Percentiles rank a stretch among this genome's conserved stretches.
Conservation (phyloP, 2,888 invertebrate species). For the Aporophyla nigra region DNA sequence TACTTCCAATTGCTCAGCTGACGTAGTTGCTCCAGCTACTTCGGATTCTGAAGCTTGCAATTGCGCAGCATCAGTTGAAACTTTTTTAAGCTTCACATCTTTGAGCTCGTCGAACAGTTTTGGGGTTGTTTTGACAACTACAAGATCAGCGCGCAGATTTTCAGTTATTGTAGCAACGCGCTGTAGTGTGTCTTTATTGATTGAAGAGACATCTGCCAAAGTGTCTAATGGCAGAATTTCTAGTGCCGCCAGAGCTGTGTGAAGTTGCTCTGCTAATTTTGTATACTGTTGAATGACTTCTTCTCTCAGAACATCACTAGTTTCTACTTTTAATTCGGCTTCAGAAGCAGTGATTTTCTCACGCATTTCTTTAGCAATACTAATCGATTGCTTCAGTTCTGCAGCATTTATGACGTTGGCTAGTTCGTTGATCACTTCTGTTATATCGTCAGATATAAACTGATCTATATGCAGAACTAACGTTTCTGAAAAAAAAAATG, state of each 20-base stretch:
- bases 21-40: not conserved
- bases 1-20: not conserved
- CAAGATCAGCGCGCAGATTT: constrained; percentile 62
- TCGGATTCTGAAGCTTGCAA: constrained; percentile 7
- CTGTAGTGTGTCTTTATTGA: constrained; percentile 53
- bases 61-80: constrained; percentile 3
- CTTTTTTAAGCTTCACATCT: constrained; percentile 31
- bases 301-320: constrained; percentile 46
- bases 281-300: constrained; percentile 53
- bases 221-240: constrained; percentile 62
- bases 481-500: constrained; percentile 65
- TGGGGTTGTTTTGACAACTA: constrained; percentile 28
- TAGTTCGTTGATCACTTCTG: constrained; percentile 68
- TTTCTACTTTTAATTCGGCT: constrained; percentile 49
- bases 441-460: constrained; percentile 72
- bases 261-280: constrained; percentile 65
- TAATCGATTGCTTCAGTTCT: constrained; percentile 69
- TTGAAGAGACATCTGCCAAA: constrained; percentile 53
- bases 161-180: constrained; percentile 57
- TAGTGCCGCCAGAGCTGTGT: constrained; percentile 64
- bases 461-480: constrained; percentile 75
- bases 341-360: constrained; percentile 64
- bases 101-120: constrained; percentile 33
- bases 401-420: constrained; percentile 62
- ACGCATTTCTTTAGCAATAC: constrained; percentile 73